A percentile compares a stretch with the other conserved stretches of the same genome.
Conservation (phyloP, 2,797 vertebrate species). For the Bradypodion ventrale region DNA sequence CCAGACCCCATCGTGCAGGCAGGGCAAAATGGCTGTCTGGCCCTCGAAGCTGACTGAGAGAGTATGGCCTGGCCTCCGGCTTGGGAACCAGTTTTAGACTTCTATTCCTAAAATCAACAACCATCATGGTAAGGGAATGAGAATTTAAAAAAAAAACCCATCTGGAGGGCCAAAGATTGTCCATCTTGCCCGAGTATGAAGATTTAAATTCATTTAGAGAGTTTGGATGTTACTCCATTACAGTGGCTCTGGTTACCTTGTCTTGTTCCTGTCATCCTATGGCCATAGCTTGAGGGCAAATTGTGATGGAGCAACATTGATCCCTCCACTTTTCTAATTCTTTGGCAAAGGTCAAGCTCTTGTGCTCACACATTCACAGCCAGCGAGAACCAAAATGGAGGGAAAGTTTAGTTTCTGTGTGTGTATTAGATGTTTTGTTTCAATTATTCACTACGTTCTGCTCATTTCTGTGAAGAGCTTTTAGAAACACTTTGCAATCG, state of each 20-base stretch:
- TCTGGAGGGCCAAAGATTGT: not conserved
- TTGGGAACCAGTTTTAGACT: too few species aligned
- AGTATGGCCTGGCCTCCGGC: too few species aligned
- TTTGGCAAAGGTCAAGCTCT: not conserved
- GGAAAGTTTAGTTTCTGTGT: not conserved
- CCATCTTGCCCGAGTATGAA: not conserved
- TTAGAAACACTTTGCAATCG: not conserved
- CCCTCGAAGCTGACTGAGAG: too few species aligned
- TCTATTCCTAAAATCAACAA: not conserved
- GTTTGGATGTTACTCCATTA: not conserved
- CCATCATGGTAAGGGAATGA: not conserved
- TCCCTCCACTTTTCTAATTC: not conserved
- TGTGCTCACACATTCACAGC: too few species aligned
- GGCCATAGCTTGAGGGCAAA: too few species aligned
- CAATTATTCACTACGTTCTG: not conserved
- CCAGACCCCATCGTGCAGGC: too few species aligned
- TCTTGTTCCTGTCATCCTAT: too few species aligned
- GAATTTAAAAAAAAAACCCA: not conserved
- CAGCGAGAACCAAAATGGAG: not conserved
- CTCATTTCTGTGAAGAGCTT: not conserved
- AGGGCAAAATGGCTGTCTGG: too few species aligned
- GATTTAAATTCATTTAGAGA: not conserved
- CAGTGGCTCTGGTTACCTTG: not conserved
- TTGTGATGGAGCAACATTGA: too few species aligned
- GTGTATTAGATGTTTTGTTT: not conserved